These are phyloP conservation scores for Grapholita molesta DNA, from an alignment of 1,140 invertebrate genomes.

Conservation along the genomic window DNA sequence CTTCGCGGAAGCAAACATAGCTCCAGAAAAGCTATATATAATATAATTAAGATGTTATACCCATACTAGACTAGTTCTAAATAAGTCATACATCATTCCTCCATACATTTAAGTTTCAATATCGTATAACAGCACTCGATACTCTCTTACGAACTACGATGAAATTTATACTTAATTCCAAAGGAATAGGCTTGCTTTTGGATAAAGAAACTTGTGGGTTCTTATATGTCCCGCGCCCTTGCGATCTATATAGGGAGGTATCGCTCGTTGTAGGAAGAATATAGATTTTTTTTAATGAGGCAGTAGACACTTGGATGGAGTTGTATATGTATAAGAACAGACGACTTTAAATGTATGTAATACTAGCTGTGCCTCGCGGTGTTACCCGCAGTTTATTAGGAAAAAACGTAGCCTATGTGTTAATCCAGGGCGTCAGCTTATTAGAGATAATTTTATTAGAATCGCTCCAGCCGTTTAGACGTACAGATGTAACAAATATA, in stretches of 20 bases:
- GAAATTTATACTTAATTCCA: neutral
- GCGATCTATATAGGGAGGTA: neutral
- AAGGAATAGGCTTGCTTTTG: neutral
- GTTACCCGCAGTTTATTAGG: no score
- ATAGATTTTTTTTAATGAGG: neutral
- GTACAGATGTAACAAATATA: no score
- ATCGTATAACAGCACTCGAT: neutral
- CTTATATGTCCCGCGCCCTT: neutral
- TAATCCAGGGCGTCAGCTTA: no score
- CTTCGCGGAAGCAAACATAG: neutral
- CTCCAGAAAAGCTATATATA: neutral
- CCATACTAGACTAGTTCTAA: neutral
- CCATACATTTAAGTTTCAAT: neutral
- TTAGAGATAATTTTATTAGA: no score
- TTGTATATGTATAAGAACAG: neutral
- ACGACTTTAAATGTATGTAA: no score
- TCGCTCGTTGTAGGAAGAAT: neutral
- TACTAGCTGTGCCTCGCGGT: no score
- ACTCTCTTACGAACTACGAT: neutral
- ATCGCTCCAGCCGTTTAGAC: no score
- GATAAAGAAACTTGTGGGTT: neutral
- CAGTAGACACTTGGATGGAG: neutral
- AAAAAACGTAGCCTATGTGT: no score
- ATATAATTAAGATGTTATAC: conserved; percentile 6
- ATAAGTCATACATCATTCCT: neutral